Conservation (phyloP, 2,888 invertebrate species). For the Leptopilina myrica region DNA sequence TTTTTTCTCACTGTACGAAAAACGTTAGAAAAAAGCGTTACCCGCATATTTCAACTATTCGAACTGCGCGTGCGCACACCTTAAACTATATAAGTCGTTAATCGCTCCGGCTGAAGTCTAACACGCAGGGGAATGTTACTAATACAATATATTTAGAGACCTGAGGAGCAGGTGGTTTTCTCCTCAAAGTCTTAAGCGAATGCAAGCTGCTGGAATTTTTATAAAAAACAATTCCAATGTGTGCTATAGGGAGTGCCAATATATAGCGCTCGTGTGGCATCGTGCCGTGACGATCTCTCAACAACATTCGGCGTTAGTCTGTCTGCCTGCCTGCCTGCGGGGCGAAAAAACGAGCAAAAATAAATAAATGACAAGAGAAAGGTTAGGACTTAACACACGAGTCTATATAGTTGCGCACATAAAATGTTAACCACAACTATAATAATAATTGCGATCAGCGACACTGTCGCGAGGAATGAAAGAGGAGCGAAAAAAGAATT, state of each 20-base stretch:
- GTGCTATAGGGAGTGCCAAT: neutral
- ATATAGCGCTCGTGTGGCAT: slow-evolving; percentile 36
- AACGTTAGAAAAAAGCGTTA: too few species aligned
- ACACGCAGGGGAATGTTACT: neutral
- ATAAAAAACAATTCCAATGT: neutral
- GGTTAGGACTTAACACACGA: neutral
- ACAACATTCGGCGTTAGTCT: slow-evolving; percentile 49
- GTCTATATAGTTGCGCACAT: neutral
- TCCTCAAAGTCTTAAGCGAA: neutral
- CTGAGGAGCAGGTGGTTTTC: slow-evolving; percentile 34
- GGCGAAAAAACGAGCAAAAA: slow-evolving; percentile 41
- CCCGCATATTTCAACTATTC: too few species aligned
- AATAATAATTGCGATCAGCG: slow-evolving; percentile 25
- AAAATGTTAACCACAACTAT: slow-evolving; percentile 18
- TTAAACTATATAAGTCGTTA: slow-evolving; percentile 20
- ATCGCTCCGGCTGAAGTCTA: slow-evolving; percentile 2
- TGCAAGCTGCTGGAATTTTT: slow-evolving; percentile 14
- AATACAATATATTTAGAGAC: neutral
- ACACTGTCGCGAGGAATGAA: slow-evolving; percentile 32
- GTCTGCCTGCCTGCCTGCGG: slow-evolving; percentile 39
- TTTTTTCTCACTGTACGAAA: too few species aligned
- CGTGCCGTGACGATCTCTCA: slow-evolving; percentile 44
- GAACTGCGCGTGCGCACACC: neutral
- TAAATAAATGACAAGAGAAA: slow-evolving; percentile 25
- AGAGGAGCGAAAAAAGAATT: neutral